Base-by-base conservation (phyloP, 2,113 vertebrate genomes). In the Sula dactylatra region DNA sequence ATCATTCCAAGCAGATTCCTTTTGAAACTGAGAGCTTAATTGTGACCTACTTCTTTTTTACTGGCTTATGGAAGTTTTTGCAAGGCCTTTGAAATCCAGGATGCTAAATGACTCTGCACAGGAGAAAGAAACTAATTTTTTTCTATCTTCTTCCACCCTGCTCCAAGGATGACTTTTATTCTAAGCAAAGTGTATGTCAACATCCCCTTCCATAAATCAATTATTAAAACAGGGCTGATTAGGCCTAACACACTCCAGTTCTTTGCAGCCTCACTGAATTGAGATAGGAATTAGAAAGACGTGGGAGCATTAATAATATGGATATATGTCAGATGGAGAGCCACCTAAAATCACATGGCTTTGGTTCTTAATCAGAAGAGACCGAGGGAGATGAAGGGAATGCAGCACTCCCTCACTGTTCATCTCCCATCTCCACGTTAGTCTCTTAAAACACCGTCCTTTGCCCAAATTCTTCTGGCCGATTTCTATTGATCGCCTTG, bases 41-140 rank as follows among this genome's bases (percentile, higher is more conserved):
- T 93, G 74, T 81, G 84, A 93, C 89, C 94, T 97, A 93, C n/a
- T 94, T 94, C 72, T 91, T 67, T 78, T 45, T 82, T 92, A 90
- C 36, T 0, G 2, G 36, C 42, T 85, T 66, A 84, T 40, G 17
- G 24, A 96, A 94, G 84, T 80, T 96, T 95, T 20, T 91, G 58
- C 83, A 93, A 95, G 76, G 55, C 55, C 52, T 96, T 93, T 88
- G 71, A 93, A 93, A 92, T 80, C 20, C 44, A 49, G 47, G 67
- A 72, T 90, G 54, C 54, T 88, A 90, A 88, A 70, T 62, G 66
- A 54, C 34, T 87, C 47, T 27, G 25, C 2, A 8, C 16, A 87
- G 70, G n/a, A 93, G 49, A 88, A 82, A 36, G 13, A 61, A 94
- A 79, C 4, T 4, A 13, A 26, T 16, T 40, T 65, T n/a, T 13